Base-by-base conservation (phyloP, 2,113 vertebrate genomes). In the Climacteris rufus region DNA sequence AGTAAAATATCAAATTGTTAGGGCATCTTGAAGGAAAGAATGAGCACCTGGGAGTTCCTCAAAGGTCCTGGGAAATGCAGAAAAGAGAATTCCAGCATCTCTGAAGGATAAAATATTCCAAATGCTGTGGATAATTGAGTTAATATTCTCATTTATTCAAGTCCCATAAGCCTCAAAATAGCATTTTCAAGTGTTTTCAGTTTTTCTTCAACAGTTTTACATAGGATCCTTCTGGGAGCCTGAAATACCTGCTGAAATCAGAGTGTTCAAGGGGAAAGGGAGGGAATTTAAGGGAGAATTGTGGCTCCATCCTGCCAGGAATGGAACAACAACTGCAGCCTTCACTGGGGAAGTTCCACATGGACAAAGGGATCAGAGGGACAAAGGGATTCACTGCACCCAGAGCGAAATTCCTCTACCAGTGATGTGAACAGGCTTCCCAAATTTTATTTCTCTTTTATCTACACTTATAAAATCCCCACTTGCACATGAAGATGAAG, bases 121-220 rank as follows among this genome's bases (percentile, higher is more conserved):
- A 90, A 89, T 86, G 59, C 54, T 37, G 6, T 13, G 64, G 59
- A 72, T 96, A 95, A 92, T 94, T 92, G 94, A 92, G 59, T 65
- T 96, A 80, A 94, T 92, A 64, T 44, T 16, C 57, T 83, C 53
- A 50, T 92, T 92, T 91, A 69, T 57, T 69, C 63, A 31, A 90
- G 47, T 53, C 87, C 50, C 4, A 4, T 53, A 37, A 80, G 23
- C 40, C 89, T 69, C 83, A 88, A 95, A 93, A 92, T 88, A 94
- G 37, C 76, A 45, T 71, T 95, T 90, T 95, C 75, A 83, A 96
- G 83, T 94, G 89, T 47, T 92, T 87, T 54, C 23, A 39, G 4
- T 56, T 53, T 72, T 88, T 14, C 40, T 33, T 69, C 69, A 28
- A 56, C 59, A 22, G 13, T 53, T 71, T 88, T 50, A n/a, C 0